Evolutionary conservation across 2,888 invertebrate genomes (phyloP).

Genomic region (Aleiodes testaceus): DNA sequence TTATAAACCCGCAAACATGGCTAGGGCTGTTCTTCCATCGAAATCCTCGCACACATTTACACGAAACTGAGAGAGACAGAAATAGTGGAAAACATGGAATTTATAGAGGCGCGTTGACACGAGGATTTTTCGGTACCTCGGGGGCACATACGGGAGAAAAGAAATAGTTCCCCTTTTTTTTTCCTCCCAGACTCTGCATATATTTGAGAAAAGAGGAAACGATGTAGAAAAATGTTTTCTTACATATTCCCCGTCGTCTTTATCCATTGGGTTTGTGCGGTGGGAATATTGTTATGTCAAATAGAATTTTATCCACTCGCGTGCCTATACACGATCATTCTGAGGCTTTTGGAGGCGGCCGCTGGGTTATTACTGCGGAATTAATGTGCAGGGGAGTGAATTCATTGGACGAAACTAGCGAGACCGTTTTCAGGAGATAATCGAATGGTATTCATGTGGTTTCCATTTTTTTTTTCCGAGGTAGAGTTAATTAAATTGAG

Average conservation of each 20-base stretch:
- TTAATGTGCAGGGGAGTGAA: slow-evolving; percentile 28
- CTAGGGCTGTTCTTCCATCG: slow-evolving; percentile 57
- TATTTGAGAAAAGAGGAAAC: slow-evolving; percentile 39
- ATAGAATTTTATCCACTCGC: slow-evolving; percentile 46
- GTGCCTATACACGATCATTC: slow-evolving; percentile 1
- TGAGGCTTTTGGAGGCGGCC: slow-evolving; percentile 31
- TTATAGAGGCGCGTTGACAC: slow-evolving; percentile 52
- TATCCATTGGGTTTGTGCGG: slow-evolving; percentile 32
- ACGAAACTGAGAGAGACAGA: not conserved
- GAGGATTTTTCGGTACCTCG: slow-evolving; percentile 16
- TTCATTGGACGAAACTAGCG: slow-evolving; percentile 24
- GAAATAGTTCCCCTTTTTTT: not conserved
- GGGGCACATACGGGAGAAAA: slow-evolving; percentile 2
- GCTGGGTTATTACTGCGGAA: slow-evolving; percentile 14
- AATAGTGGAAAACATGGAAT: slow-evolving; percentile 56
- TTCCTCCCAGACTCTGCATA: not conserved
- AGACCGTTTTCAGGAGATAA: not conserved
- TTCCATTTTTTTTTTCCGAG: too few species aligned
- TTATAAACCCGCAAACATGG: slow-evolving; percentile 73
- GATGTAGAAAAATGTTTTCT: slow-evolving; percentile 44
- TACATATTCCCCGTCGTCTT: slow-evolving; percentile 14
- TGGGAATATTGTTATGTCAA: slow-evolving; percentile 29
- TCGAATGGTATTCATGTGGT: not conserved
- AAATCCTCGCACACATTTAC: not conserved
- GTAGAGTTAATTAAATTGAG: too few species aligned